phyloP scores from a whole-genome alignment of 2,888 invertebrate species.

The Microctonus aethiopoides region DNA sequence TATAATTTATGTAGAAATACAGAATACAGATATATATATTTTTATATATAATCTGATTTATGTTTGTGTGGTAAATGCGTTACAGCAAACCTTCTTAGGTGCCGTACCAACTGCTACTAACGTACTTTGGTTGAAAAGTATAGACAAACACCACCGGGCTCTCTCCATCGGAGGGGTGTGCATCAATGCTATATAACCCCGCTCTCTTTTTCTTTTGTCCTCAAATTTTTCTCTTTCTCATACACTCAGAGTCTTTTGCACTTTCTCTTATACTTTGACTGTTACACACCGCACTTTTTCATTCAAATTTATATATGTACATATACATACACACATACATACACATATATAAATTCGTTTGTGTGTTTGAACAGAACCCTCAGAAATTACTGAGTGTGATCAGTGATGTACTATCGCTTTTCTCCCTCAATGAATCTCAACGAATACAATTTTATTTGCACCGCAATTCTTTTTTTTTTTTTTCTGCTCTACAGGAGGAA shows the following conservation, averaged over 20 bases:
- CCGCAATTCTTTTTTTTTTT: background rate
- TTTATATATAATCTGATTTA: too few relatives aligned
- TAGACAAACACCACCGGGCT: slow-evolving; percentile 42
- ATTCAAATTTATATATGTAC: background rate
- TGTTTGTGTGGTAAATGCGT: background rate
- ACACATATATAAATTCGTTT: background rate
- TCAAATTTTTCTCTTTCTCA: slow-evolving; percentile 40
- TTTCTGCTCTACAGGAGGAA: background rate
- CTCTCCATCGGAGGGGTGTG: slow-evolving; percentile 37
- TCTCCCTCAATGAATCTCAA: background rate
- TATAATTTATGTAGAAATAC: too few relatives aligned
- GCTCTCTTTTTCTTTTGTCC: slow-evolving; percentile 34
- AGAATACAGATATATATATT: too few relatives aligned
- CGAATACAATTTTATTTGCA: background rate
- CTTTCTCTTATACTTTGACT: slow-evolving; percentile 50
- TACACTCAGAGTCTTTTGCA: too few relatives aligned
- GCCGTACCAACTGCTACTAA: slow-evolving; percentile 51
- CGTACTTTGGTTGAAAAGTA: slow-evolving; percentile 49
- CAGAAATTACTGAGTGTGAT: background rate
- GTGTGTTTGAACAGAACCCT: slow-evolving; percentile 16
- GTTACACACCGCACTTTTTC: slow-evolving; percentile 30
- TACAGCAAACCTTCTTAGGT: slow-evolving; percentile 31
- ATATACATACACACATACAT: slow-evolving; percentile 29
- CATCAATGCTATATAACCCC: slow-evolving; percentile 18
- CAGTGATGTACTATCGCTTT: background rate